Percentiles rank a stretch among this genome's conserved stretches.
Evolutionary conservation across 1,140 invertebrate genomes (phyloP).

Genomic region (Patella vulgata): DNA sequence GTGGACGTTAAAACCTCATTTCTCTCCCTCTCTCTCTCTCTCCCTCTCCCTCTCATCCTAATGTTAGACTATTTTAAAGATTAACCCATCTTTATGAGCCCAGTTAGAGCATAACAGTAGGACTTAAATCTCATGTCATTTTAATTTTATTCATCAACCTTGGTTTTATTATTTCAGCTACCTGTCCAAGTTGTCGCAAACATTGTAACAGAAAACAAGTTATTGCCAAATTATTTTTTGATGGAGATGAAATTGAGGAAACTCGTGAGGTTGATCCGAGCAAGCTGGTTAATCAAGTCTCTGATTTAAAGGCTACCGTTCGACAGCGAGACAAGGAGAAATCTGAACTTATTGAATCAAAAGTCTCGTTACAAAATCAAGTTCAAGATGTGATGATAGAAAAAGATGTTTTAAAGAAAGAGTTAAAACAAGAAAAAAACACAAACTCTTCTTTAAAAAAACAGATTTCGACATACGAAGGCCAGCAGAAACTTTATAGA

Average conservation of each 20-base stretch:
- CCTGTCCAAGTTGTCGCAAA: conserved; percentile 46
- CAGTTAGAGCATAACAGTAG: too few species aligned
- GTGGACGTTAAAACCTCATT: too few species aligned
- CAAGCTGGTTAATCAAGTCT: conserved; percentile 38
- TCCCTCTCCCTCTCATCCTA: too few species aligned
- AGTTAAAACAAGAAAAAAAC: conserved; percentile 30
- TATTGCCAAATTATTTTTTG: conserved; percentile 47
- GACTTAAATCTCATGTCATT: too few species aligned
- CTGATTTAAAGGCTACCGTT: conserved; percentile 26
- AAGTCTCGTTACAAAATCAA: conserved; percentile 18
- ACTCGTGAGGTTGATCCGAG: conserved; percentile 27
- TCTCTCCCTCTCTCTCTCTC: too few species aligned
- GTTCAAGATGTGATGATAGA: conserved; percentile 15
- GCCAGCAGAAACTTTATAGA: conserved; percentile 28
- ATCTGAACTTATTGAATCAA: conserved; percentile 22
- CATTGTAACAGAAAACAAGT: conserved; percentile 25
- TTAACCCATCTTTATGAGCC: too few species aligned
- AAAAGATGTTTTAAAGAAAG: conserved; percentile 17
- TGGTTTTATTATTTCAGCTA: conserved; percentile 6
- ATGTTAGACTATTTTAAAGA: too few species aligned
- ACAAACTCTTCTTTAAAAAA: conserved; percentile 29
- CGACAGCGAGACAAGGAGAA: conserved; percentile 32
- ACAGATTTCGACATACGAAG: conserved; percentile 34
- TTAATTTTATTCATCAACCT: too few species aligned
- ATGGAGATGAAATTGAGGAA: conserved; percentile 28